Percentiles rank a stretch among this genome's conserved stretches.
These are phyloP conservation scores for Lasioglossum calceatum DNA, from an alignment of 2,888 invertebrate genomes.

Conservation along the genomic window DNA sequence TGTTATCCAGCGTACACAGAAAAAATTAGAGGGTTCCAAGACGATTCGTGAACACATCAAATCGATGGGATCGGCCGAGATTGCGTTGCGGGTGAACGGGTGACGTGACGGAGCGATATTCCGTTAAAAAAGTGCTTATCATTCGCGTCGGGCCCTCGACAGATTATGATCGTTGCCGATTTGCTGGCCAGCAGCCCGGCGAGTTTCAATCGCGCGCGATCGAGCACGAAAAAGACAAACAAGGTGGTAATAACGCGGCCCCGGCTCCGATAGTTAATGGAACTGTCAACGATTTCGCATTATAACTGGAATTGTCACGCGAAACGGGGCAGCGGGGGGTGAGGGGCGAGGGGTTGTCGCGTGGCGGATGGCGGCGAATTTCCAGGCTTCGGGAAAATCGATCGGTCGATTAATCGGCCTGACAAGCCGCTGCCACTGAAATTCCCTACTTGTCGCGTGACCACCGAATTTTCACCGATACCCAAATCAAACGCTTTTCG, in stretches of 20 bases:
- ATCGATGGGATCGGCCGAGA: slow-evolving; percentile 1
- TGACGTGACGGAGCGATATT: background rate
- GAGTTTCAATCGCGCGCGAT: slow-evolving; percentile 58
- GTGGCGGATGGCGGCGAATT: slow-evolving; percentile 19
- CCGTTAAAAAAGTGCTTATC: slow-evolving; percentile 37
- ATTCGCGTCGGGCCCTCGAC: slow-evolving; percentile 40
- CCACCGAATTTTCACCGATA: slow-evolving; percentile 64
- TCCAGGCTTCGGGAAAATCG: slow-evolving; percentile 65
- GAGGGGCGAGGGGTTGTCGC: background rate
- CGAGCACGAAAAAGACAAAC: slow-evolving; percentile 64
- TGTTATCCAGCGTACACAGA: background rate
- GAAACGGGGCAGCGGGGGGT: background rate
- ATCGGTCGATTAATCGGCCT: slow-evolving; percentile 64
- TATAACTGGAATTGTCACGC: slow-evolving; percentile 63
- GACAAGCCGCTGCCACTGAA: slow-evolving; percentile 62
- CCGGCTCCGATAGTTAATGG: slow-evolving; percentile 54
- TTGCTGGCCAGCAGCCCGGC: slow-evolving; percentile 40
- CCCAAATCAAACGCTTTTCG: background rate
- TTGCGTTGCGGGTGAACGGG: background rate
- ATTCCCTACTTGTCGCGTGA: slow-evolving; percentile 65
- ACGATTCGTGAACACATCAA: background rate
- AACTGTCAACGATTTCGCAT: slow-evolving; percentile 65
- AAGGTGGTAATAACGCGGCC: slow-evolving; percentile 64
- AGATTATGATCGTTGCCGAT: slow-evolving; percentile 58
- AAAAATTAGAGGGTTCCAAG: background rate